These are phyloP conservation scores for Platycnemis pennipes DNA, from an alignment of 2,888 invertebrate genomes.

Conservation along the genomic window DNA sequence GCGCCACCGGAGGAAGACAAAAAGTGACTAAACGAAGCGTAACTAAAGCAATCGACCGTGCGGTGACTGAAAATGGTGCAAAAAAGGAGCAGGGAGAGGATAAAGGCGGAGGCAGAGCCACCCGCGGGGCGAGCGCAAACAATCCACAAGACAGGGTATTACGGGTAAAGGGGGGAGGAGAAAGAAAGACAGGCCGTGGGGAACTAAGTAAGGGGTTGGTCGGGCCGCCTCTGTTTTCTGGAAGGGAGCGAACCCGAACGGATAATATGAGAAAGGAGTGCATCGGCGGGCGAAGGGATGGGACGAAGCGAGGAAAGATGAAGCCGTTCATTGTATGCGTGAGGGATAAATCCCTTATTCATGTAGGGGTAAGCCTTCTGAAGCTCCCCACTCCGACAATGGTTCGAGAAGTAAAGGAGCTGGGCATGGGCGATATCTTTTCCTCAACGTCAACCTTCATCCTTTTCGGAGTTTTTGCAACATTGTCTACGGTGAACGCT, in stretches of 20 bases:
- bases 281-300: background rate
- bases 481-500: background rate
- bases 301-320: background rate
- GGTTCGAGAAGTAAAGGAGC: background rate
- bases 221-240: background rate
- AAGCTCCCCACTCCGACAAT: background rate
- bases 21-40: constrained; percentile 41
- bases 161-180: background rate
- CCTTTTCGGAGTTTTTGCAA: background rate
- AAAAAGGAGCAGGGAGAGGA: background rate
- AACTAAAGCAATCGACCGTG: constrained; percentile 52
- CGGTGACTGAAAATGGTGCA: background rate
- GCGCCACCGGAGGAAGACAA: constrained; percentile 23
- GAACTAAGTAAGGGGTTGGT: background rate
- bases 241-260: background rate
- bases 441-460: constrained; percentile 7
- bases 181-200: background rate
- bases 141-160: background rate
- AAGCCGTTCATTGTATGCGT: constrained; percentile 28
- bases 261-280: background rate
- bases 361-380: background rate
- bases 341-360: constrained; percentile 24
- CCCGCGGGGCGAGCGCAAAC: constrained; percentile 34
- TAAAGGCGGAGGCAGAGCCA: background rate
- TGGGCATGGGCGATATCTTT: background rate